These are phyloP conservation scores for Lacerta viridis DNA, from an alignment of 2,797 vertebrate genomes.

Conservation along the genomic window DNA sequence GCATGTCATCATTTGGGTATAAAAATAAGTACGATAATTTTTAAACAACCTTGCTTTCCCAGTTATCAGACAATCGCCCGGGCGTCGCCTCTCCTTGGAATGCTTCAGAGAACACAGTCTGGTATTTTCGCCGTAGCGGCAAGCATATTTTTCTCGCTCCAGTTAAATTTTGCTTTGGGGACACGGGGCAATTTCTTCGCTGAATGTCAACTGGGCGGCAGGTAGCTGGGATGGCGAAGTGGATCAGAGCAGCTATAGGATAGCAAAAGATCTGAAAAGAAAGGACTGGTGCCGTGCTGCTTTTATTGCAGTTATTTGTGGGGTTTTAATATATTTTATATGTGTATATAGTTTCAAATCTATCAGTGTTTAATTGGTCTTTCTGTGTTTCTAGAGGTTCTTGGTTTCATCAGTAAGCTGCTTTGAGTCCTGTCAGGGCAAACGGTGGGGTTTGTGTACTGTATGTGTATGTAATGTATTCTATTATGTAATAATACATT, in stretches of 20 bases:
- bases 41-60: conserved; percentile 15
- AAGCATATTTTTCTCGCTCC: conserved; percentile 52
- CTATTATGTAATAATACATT: no score
- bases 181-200: conserved; percentile 20
- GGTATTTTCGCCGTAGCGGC: conserved; percentile 42
- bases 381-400: no score
- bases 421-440: no score
- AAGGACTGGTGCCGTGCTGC: neutral
- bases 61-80: accelerated
- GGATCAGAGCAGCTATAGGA: neutral
- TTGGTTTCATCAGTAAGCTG: no score
- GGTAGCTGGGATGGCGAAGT: neutral
- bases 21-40: conserved; percentile 24
- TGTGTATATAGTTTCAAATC: no score
- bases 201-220: accelerated
- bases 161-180: conserved; percentile 42
- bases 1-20: conserved; percentile 45
- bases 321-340: no score
- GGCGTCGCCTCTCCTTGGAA: conserved; percentile 38
- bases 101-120: neutral
- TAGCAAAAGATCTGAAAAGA: neutral
- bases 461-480: no score
- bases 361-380: no score
- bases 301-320: no score
- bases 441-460: no score